These are phyloP conservation scores for Clostera curtula DNA, from an alignment of 2,888 invertebrate species.

Conservation along the genomic window DNA sequence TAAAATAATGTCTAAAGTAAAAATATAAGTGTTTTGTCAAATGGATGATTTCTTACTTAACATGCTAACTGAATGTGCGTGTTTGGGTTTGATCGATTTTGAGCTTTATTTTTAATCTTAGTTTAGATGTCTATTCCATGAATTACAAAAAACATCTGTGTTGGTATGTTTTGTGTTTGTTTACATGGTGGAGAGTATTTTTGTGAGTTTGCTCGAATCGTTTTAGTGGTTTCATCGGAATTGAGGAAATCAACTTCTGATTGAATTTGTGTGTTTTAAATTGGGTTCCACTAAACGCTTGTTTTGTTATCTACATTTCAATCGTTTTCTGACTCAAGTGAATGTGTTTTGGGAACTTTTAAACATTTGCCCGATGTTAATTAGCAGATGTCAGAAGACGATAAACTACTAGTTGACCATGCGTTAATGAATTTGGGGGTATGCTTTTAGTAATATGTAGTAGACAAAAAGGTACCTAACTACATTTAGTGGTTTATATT, in stretches of 20 bases:
- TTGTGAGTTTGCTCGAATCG: conserved; percentile 23
- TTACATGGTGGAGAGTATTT: conserved; percentile 29
- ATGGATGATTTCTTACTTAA: conserved; percentile 12
- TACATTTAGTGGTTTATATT: conserved; percentile 27
- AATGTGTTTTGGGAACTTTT: no score
- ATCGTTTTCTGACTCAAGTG: no score
- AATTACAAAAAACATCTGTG: conserved; percentile 25
- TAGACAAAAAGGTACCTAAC: conserved; percentile 21
- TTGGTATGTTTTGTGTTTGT: conserved; percentile 19
- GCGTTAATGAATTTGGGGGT: not conserved
- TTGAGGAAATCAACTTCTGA: conserved; percentile 12
- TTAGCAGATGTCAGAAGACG: no score
- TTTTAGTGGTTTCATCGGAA: conserved; percentile 18
- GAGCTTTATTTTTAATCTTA: conserved; percentile 11
- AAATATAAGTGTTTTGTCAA: conserved; percentile 6
- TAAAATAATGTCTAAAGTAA: not conserved
- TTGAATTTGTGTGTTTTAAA: no score
- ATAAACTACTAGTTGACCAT: no score
- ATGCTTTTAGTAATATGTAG: conserved; percentile 17
- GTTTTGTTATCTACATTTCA: no score
- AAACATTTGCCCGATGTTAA: no score
- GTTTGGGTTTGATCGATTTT: conserved; percentile 20
- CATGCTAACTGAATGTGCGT: conserved; percentile 18
- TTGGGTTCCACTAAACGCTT: no score
- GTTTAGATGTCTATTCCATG: conserved; percentile 21